Evolutionary conservation across 2,797 vertebrate species (phyloP).

Genomic region (Lindbergichthys nudifrons): DNA sequence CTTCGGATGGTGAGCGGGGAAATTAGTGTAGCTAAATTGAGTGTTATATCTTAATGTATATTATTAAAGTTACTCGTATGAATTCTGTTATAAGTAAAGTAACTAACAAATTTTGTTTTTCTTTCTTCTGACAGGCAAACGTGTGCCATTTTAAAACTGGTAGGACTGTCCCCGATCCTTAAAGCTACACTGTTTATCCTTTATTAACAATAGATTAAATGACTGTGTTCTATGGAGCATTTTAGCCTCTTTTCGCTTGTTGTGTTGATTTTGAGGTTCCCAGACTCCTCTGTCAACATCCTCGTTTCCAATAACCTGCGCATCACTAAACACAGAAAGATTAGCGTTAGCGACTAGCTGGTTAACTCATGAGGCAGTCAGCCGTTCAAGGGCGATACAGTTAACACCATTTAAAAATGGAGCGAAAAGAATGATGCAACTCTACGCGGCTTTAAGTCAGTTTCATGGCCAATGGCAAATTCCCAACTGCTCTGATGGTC

Average conservation of each 20-base stretch:
- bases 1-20: not conserved
- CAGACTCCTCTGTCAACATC: too few species aligned
- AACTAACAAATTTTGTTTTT: slow-evolving; percentile 9
- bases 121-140: too few species aligned
- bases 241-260: too few species aligned
- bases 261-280: too few species aligned
- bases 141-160: not conserved
- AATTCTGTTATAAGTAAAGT: slow-evolving; percentile 3
- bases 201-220: not conserved
- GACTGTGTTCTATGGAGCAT: not conserved
- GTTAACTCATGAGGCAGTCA: not conserved
- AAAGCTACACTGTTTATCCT: slow-evolving; percentile 8
- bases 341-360: too few species aligned
- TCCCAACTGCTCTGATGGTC: too few species aligned
- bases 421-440: not conserved
- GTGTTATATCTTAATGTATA: not conserved
- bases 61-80: not conserved
- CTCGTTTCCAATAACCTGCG: not conserved
- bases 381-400: too few species aligned
- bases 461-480: too few species aligned
- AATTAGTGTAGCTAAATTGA: not conserved
- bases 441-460: not conserved
- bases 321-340: not conserved
- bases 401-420: not conserved
- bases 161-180: not conserved